phyloP scores from a whole-genome alignment of 2,888 invertebrate species.

The Pinctada fucata region DNA sequence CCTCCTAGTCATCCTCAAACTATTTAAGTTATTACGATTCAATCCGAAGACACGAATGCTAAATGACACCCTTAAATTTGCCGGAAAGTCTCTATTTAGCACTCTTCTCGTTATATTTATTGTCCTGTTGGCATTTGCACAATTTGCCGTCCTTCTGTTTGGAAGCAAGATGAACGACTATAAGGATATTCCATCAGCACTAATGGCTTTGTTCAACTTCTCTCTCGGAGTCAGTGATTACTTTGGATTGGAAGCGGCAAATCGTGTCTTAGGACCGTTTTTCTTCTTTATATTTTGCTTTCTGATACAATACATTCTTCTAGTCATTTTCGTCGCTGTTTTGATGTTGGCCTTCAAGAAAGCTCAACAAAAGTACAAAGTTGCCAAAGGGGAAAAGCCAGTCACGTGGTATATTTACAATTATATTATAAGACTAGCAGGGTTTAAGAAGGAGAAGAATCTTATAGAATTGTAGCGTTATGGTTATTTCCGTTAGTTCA shows the following conservation, averaged over 20 bases:
- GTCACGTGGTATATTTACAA: background rate
- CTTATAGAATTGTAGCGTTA: background rate
- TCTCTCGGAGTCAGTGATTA: slow-evolving; percentile 56
- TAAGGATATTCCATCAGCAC: slow-evolving; percentile 33
- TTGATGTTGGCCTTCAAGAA: slow-evolving; percentile 50
- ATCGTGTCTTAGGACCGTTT: slow-evolving; percentile 52
- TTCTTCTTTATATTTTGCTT: slow-evolving; percentile 55
- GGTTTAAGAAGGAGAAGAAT: background rate
- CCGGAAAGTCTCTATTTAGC: slow-evolving; percentile 40
- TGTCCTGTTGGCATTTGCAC: slow-evolving; percentile 51
- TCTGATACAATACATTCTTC: slow-evolving; percentile 46
- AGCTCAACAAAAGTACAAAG: slow-evolving; percentile 8
- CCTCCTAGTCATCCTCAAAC: slow-evolving; percentile 55
- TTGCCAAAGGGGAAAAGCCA: background rate
- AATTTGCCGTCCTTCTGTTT: slow-evolving; percentile 49
- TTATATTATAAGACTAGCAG: background rate
- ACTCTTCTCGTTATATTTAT: slow-evolving; percentile 44
- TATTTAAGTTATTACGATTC: slow-evolving; percentile 57
- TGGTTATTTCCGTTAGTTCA: no score
- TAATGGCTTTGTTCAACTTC: slow-evolving; percentile 53
- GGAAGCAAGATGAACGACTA: slow-evolving; percentile 48
- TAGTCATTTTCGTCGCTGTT: slow-evolving; percentile 57
- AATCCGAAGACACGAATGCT: slow-evolving; percentile 54
- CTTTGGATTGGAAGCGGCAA: slow-evolving; percentile 40
- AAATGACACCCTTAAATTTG: slow-evolving; percentile 42